Evolutionary conservation across 2,113 vertebrate species (phyloP).

Genomic region (Brienomyrus longianalis): DNA sequence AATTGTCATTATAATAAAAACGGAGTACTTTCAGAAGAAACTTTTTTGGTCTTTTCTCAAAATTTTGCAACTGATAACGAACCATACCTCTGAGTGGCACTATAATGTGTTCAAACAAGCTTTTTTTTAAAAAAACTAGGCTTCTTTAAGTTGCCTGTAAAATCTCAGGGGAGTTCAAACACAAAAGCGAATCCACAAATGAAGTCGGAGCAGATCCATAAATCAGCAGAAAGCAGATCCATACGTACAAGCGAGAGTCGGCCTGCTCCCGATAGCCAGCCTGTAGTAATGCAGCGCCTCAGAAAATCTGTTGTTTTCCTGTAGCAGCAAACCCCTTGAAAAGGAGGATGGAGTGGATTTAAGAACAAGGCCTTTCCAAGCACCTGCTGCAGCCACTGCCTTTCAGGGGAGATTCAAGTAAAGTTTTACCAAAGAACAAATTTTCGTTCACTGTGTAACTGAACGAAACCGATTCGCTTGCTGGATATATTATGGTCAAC

Average conservation of each 20-base stretch:
- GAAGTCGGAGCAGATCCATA: constrained; percentile 13
- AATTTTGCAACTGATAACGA: constrained; percentile 29
- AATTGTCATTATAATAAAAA: background rate
- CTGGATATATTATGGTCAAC: background rate
- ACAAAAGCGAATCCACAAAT: constrained; percentile 26
- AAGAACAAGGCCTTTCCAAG: background rate
- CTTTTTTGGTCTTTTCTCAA: background rate
- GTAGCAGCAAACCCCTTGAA: constrained; percentile 86
- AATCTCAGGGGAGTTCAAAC: constrained; percentile 22
- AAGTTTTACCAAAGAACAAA: background rate
- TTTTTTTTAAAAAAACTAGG: background rate
- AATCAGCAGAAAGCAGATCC: constrained; percentile 15
- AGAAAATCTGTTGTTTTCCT: constrained; percentile 91
- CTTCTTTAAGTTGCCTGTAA: constrained; percentile 29
- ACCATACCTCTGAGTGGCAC: constrained; percentile 29
- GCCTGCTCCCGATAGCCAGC: constrained; percentile 91
- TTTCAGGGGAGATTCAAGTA: background rate
- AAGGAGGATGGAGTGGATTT: constrained; percentile 8
- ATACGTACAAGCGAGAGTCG: constrained; percentile 85
- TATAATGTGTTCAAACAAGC: constrained; percentile 34
- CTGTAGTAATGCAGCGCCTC: constrained; percentile 96
- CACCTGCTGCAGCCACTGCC: background rate
- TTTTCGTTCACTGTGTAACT: background rate
- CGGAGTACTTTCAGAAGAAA: background rate
- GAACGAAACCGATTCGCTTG: background rate